These are phyloP conservation scores for Arion vulgaris DNA, from an alignment of 1,140 invertebrate species.

Conservation along the genomic window DNA sequence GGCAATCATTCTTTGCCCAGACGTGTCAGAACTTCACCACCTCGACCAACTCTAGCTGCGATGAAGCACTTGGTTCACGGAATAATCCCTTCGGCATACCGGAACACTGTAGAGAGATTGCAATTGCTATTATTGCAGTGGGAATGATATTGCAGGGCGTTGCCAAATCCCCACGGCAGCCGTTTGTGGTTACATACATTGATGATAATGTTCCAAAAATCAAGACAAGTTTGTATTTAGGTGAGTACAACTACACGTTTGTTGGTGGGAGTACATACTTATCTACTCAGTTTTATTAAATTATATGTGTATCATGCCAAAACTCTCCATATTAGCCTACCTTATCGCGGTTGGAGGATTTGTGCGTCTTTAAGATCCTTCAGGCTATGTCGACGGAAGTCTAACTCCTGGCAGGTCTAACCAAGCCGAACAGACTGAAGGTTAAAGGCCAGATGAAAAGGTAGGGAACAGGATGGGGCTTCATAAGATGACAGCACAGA, in stretches of 20 bases:
- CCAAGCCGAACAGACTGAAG: too few relatives aligned
- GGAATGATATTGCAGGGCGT: constrained; percentile 60
- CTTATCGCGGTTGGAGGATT: too few relatives aligned
- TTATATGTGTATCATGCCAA: too few relatives aligned
- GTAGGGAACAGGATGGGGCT: too few relatives aligned
- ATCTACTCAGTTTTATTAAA: too few relatives aligned
- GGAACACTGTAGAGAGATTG: constrained; percentile 33
- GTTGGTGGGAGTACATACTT: too few relatives aligned
- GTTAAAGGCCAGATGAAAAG: too few relatives aligned
- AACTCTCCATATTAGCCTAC: too few relatives aligned
- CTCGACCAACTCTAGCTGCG: neutral
- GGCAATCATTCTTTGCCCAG: neutral
- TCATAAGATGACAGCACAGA: too few relatives aligned
- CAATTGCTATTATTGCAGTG: constrained; percentile 46
- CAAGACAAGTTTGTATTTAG: constrained; percentile 54
- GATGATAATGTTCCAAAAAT: constrained; percentile 57
- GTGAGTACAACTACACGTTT: constrained; percentile 42
- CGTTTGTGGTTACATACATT: constrained; percentile 52
- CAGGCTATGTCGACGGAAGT: too few relatives aligned
- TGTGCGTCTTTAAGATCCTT: too few relatives aligned
- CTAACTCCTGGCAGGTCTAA: too few relatives aligned
- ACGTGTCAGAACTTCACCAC: neutral
- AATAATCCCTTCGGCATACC: neutral
- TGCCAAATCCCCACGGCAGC: constrained; percentile 54
- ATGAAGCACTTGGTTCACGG: neutral